A percentile compares a stretch with the other conserved stretches of the same genome.
Conservation (phyloP, 2,797 vertebrate genomes). For the Galago senegalensis region DNA sequence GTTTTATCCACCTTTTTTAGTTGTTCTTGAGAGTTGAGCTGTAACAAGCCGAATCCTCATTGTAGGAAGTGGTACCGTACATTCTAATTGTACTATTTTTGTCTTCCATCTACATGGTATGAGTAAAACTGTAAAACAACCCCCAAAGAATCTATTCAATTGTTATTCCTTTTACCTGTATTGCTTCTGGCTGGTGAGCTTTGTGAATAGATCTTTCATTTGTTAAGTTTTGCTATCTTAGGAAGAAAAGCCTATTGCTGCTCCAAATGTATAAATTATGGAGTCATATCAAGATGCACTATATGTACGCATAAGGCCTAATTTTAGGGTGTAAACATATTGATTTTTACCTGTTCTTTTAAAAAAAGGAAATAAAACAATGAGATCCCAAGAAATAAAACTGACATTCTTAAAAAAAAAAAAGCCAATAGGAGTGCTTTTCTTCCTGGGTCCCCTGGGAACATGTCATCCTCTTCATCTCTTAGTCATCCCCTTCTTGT, state of each 20-base stretch:
- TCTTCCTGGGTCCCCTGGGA: slow-evolving; percentile 50
- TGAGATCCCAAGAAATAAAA: slow-evolving; percentile 52
- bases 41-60: neutral
- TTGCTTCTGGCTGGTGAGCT: slow-evolving; percentile 47
- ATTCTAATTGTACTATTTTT: slow-evolving; percentile 46
- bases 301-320: neutral
- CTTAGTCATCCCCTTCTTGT: slow-evolving; percentile 64
- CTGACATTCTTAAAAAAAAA: slow-evolving; percentile 30
- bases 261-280: neutral
- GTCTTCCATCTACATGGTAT: neutral
- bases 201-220: slow-evolving; percentile 55
- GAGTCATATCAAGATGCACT: neutral
- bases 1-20: neutral
- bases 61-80: neutral
- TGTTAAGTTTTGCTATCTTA: slow-evolving; percentile 1
- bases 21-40: neutral
- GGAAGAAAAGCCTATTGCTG: neutral
- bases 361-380: slow-evolving; percentile 1
- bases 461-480: slow-evolving; percentile 22
- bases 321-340: neutral
- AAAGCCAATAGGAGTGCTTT: slow-evolving; percentile 15
- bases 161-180: slow-evolving; percentile 40
- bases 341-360: slow-evolving; percentile 62
- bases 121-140: slow-evolving; percentile 27
- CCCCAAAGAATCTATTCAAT: slow-evolving; percentile 20